Conservation (phyloP, 2,797 vertebrate genomes). For the Hipposideros larvatus region DNA sequence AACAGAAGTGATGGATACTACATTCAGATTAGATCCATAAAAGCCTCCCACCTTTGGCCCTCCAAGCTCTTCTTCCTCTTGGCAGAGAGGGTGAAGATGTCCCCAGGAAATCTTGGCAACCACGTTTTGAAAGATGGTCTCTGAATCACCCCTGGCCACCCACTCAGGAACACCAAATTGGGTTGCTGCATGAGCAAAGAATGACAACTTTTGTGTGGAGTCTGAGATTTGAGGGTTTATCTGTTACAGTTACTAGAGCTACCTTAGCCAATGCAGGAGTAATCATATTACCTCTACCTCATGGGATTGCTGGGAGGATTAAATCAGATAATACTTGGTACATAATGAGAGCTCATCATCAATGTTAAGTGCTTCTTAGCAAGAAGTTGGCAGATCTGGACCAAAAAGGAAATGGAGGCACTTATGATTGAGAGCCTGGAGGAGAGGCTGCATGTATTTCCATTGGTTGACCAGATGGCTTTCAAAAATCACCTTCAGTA, state of each 20-base stretch:
- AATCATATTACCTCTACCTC: not conserved
- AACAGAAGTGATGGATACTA: not conserved
- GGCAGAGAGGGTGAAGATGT: not conserved
- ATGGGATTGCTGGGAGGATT: not conserved
- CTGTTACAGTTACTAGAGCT: not conserved
- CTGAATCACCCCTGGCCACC: not conserved
- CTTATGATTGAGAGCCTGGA: not conserved
- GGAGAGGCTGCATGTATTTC: not conserved
- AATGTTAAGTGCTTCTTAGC: not conserved
- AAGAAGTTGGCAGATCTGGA: not conserved
- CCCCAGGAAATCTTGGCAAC: not conserved
- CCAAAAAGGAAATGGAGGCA: not conserved
- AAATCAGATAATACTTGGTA: too few relatives aligned
- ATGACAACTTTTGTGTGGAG: not conserved
- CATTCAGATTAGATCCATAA: not conserved
- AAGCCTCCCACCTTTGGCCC: not conserved
- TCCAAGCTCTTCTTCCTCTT: not conserved
- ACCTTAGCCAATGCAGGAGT: not conserved
- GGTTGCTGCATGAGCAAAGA: not conserved
- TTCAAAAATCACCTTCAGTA: conserved; percentile 40
- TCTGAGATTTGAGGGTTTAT: not conserved
- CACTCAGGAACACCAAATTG: not conserved
- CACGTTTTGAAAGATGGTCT: not conserved
- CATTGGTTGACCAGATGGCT: not conserved
- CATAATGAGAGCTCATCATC: not conserved